Percentiles rank a stretch among this genome's conserved stretches.
Evolutionary conservation across 1,140 invertebrate species (phyloP).

Genomic region (Apocrypta bakeri): DNA sequence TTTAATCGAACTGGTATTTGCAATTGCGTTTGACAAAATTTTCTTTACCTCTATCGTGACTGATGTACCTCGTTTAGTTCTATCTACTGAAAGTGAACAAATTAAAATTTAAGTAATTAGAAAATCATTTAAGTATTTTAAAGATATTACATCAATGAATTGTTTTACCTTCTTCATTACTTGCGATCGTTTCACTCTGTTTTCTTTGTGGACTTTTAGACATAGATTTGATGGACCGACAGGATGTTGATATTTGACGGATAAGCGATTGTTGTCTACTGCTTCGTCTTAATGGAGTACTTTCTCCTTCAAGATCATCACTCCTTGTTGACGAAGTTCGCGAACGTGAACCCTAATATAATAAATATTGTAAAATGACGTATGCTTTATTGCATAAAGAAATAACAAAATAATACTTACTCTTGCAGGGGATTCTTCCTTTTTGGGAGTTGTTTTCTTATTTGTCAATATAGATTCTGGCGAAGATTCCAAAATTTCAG

Average conservation of each 20-base stretch:
- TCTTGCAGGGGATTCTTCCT: neutral
- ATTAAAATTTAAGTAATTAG: neutral
- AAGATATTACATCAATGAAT: neutral
- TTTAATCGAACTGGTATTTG: neutral
- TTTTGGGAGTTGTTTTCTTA: neutral
- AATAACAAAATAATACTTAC: too few relatives aligned
- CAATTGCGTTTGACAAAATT: neutral
- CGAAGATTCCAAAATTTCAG: neutral
- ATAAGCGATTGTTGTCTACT: neutral
- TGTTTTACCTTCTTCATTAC: neutral
- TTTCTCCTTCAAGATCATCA: neutral
- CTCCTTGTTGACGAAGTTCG: neutral
- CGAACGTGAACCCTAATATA: neutral
- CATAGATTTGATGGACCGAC: conserved; percentile 26
- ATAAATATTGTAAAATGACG: neutral
- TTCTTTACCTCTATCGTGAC: conserved; percentile 19
- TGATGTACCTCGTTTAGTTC: conserved; percentile 8
- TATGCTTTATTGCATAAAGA: neutral
- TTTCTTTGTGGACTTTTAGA: neutral
- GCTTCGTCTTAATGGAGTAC: neutral
- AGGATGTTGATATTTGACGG: neutral
- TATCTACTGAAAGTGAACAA: conserved; percentile 10
- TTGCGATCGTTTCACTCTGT: neutral
- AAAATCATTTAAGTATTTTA: neutral
- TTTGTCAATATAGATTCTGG: neutral